A percentile compares a stretch with the other conserved stretches of the same genome.
Conservation (phyloP, 1,140 invertebrate genomes). For the Drosophila santomea region DNA sequence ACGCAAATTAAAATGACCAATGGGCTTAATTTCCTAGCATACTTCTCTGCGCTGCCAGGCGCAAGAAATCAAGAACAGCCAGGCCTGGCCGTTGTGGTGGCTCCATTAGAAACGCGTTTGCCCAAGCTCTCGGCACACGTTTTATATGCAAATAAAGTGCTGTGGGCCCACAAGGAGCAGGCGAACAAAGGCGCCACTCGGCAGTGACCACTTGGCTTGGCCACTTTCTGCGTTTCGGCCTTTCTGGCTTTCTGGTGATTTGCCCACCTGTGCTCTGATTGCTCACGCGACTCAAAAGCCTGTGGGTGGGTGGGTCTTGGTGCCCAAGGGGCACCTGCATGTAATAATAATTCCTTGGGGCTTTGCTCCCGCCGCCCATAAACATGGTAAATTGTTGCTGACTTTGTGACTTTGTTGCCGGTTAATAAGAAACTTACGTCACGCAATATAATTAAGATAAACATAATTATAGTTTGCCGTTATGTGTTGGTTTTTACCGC, state of each 20-base stretch:
- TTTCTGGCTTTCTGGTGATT: slow-evolving; percentile 16
- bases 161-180: neutral
- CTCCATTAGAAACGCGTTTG: slow-evolving; percentile 45
- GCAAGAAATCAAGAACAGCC: slow-evolving; percentile 52
- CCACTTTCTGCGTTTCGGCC: slow-evolving; percentile 24
- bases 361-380: slow-evolving; percentile 37
- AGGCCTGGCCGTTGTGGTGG: slow-evolving; percentile 30
- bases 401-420: slow-evolving; percentile 73
- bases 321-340: slow-evolving; percentile 23
- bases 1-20: slow-evolving; percentile 69
- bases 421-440: slow-evolving; percentile 80
- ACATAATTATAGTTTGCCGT: slow-evolving; percentile 80
- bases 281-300: slow-evolving; percentile 61
- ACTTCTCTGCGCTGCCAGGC: slow-evolving; percentile 59
- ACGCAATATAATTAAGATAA: slow-evolving; percentile 84
- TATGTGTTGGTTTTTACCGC: slow-evolving; percentile 59
- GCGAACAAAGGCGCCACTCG: slow-evolving; percentile 61
- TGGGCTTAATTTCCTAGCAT: slow-evolving; percentile 79
- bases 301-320: neutral
- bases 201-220: slow-evolving; percentile 47
- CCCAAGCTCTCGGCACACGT: slow-evolving; percentile 40
- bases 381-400: slow-evolving; percentile 65
- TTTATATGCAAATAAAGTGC: slow-evolving; percentile 77
- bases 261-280: slow-evolving; percentile 60
- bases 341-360: slow-evolving; percentile 73